These are phyloP conservation scores for Dasypus novemcinctus DNA, from an alignment of 2,113 vertebrate genomes.

Conservation along the genomic window DNA sequence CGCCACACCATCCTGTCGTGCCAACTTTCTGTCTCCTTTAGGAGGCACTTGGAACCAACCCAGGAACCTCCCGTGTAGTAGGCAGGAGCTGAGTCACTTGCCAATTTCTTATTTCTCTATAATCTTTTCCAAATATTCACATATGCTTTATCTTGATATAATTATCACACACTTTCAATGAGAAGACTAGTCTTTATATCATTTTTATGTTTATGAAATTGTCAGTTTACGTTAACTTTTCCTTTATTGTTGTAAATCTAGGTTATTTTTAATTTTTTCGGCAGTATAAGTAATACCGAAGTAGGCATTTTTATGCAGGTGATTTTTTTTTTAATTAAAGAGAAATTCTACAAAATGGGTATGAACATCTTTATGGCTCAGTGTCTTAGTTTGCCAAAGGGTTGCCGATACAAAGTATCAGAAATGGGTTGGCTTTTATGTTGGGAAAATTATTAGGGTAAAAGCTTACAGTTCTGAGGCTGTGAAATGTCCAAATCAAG, in stretches of 20 bases:
- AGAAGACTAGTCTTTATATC: neutral
- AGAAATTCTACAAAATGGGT: neutral
- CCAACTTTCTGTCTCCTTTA: too few species aligned
- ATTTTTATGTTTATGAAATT: conserved; percentile 8
- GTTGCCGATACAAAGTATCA: too few species aligned
- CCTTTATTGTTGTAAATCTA: neutral
- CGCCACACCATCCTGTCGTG: too few species aligned
- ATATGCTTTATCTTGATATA: neutral
- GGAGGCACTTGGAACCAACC: too few species aligned
- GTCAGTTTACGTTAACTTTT: neutral
- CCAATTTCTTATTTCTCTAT: neutral
- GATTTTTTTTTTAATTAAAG: neutral
- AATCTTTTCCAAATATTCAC: neutral
- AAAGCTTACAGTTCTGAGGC: too few species aligned
- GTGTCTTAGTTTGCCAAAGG: too few species aligned
- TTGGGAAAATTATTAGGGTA: too few species aligned
- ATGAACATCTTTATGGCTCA: neutral
- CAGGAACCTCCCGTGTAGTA: too few species aligned
- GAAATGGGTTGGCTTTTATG: too few species aligned
- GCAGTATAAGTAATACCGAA: neutral
- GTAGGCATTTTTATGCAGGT: neutral
- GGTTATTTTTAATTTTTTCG: neutral
- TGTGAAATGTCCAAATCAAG: too few species aligned
- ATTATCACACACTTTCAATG: neutral
- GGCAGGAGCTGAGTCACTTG: too few species aligned